Evolutionary conservation across 2,113 vertebrate species (phyloP).

Genomic region (Lontra canadensis): DNA sequence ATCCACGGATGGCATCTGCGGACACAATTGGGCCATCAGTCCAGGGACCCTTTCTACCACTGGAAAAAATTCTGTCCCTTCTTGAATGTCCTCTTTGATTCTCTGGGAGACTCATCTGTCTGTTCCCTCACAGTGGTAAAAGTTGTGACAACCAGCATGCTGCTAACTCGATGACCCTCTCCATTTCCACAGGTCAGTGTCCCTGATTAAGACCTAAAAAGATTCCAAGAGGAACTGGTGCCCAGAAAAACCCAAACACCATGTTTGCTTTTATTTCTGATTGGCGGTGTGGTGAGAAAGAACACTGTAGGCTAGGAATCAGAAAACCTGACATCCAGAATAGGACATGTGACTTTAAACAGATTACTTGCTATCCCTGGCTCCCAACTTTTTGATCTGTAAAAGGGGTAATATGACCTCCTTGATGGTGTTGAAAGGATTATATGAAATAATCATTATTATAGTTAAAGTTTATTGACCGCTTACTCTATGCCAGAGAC

Average conservation of each 20-base stretch:
- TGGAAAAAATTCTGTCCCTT: background rate
- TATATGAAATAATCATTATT: background rate
- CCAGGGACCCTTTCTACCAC: background rate
- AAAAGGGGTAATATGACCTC: background rate
- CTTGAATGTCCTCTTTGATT: background rate
- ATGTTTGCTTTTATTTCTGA: background rate
- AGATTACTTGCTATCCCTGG: background rate
- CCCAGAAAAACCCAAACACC: background rate
- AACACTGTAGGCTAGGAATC: background rate
- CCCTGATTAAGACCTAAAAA: background rate
- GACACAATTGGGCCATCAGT: slow-evolving; percentile 49
- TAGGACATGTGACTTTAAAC: background rate
- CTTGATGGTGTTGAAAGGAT: background rate
- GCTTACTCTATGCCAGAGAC: background rate
- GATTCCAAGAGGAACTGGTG: background rate
- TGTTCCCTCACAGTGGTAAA: background rate
- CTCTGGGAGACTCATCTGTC: background rate
- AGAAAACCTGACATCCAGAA: background rate
- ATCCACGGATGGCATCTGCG: slow-evolving; percentile 85
- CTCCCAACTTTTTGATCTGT: background rate
- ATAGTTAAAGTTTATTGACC: background rate
- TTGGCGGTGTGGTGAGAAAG: background rate
- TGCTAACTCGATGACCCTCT: background rate
- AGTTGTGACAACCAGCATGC: too few relatives aligned
- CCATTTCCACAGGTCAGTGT: background rate